Base-by-base conservation (phyloP, 2,797 vertebrate genomes). In the Crypturellus tataupa region DNA sequence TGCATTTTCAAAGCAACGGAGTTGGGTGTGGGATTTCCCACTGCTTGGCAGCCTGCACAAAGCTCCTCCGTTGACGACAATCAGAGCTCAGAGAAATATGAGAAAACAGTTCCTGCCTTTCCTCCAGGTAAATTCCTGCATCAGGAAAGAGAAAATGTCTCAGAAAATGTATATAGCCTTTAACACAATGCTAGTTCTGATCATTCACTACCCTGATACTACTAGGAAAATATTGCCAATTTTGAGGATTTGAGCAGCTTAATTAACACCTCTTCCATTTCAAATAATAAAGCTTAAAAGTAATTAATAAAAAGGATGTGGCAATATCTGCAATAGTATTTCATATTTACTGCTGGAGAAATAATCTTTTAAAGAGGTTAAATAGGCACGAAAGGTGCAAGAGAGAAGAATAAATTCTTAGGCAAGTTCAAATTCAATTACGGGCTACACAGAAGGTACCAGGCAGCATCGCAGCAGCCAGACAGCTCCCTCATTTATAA, bases 361-460 rank as follows among this genome's bases (percentile, higher is more conserved):
- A 94, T 44, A 94, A 93, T 81, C 78, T 67, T 77, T 94, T 93
- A 65, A 80, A 96, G 94, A 94, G 94, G 94, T 94, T 95, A 97
- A 85, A 71, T 29, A 15, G 75, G 80, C 58, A 93, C 75, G 80
- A 80, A 96, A 95, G 93, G 94, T 91, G 75, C 87, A 93, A 80
- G 24, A 88, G 71, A 82, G 86, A 93, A 81, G 71, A 94, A 96
- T 94, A 96, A 96, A 93, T 96, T 85, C 47, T 94, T 53, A 68
- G 87, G 58, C 64, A 89, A 89, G 83, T 90, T 94, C 73, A 94
- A 93, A 96, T 94, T 85, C 80, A 85, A 83, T 94, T 93, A 94
- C 4, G 27, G 78, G 64, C 75, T 80, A 53, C 21, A 79, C 33
- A 88, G 75, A 58, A 82, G 60, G 71, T 88, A 86, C 71, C 91